These are phyloP conservation scores for Timema podura DNA, from an alignment of 2,888 invertebrate species.

Conservation along the genomic window DNA sequence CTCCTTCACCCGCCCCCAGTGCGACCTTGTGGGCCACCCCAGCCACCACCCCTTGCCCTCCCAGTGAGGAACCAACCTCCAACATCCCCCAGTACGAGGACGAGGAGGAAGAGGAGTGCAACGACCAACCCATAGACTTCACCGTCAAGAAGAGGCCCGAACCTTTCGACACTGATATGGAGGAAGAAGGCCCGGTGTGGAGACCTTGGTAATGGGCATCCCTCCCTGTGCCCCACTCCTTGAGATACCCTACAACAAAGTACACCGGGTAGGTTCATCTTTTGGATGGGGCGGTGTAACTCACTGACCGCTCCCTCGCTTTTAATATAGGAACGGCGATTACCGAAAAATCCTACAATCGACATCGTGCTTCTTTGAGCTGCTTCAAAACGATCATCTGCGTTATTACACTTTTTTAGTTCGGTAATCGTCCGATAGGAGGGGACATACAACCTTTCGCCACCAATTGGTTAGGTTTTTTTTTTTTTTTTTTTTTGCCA, in stretches of 20 bases:
- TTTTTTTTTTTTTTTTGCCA: no score
- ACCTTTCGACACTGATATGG: conserved; percentile 11
- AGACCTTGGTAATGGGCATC: conserved; percentile 27
- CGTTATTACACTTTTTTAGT: no score
- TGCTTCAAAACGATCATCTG: background rate
- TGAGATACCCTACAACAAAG: background rate
- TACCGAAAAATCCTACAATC: background rate
- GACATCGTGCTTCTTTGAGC: background rate
- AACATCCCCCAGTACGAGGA: conserved; percentile 4
- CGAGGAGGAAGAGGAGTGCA: conserved; percentile 16
- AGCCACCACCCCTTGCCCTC: conserved; percentile 11
- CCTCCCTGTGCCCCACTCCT: background rate
- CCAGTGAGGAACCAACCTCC: conserved; percentile 3
- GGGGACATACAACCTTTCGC: no score
- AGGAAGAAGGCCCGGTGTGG: conserved; percentile 29
- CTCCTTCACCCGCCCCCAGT: conserved; percentile 12
- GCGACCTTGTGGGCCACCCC: conserved; percentile 12
- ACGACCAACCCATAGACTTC: conserved; percentile 29
- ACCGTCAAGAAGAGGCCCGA: conserved; percentile 22
- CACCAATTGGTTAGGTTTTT: no score
- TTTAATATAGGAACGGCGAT: background rate
- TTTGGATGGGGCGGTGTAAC: no score
- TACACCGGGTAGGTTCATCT: no score
- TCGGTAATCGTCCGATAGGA: no score
- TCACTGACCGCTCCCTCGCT: no score